Conservation (phyloP, 1,140 invertebrate genomes). For the Drosophila sulfurigaster region DNA sequence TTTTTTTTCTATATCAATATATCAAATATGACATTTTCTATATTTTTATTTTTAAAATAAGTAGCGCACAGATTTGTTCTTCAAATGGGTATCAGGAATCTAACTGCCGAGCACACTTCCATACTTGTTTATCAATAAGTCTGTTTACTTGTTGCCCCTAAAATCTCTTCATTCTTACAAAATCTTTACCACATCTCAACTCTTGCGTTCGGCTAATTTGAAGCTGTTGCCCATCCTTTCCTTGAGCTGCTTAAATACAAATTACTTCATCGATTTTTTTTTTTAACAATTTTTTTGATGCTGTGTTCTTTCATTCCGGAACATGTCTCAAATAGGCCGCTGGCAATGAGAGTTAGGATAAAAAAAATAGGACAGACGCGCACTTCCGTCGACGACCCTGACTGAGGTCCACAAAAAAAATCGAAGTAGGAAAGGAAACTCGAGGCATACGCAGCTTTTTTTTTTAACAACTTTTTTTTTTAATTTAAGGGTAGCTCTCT, state of each 20-base stretch:
- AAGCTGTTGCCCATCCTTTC: conserved; percentile 41
- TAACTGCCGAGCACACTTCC: no score
- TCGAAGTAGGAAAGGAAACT: conserved; percentile 53
- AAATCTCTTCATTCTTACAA: no score
- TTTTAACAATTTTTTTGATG: conserved; percentile 29
- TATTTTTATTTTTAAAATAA: no score
- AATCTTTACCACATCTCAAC: conserved; percentile 7
- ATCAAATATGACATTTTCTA: no score
- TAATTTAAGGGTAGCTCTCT: conserved; percentile 69
- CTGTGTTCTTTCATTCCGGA: conserved; percentile 34
- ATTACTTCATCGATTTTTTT: conserved; percentile 80
- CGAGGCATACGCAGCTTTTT: conserved; percentile 73
- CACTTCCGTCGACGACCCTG: conserved; percentile 57
- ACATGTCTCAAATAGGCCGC: conserved; percentile 65
- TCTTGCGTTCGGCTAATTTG: conserved; percentile 46
- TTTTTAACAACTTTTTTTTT: conserved; percentile 57
- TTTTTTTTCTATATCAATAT: no score
- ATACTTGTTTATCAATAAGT: no score
- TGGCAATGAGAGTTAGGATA: conserved; percentile 48
- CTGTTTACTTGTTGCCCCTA: background rate
- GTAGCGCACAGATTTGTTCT: no score
- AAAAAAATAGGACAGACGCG: conserved; percentile 67
- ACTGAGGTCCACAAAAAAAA: conserved; percentile 30
- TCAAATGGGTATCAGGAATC: no score
- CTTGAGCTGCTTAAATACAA: conserved; percentile 59